phyloP scores from a whole-genome alignment of 2,113 vertebrate genomes.

The Alligator sinensis region DNA sequence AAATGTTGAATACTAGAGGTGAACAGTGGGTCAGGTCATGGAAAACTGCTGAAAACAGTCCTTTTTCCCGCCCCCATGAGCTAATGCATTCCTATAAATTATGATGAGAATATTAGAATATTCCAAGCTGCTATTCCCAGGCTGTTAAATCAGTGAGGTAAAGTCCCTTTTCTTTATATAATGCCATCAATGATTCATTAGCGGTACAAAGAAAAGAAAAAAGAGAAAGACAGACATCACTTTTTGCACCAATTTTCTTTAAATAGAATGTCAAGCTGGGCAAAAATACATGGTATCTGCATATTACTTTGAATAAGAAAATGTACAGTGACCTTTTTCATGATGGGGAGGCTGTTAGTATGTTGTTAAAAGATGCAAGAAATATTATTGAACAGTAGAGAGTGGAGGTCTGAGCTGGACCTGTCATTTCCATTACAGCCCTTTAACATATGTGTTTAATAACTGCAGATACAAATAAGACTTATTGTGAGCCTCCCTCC shows the following conservation, averaged over 20 bases:
- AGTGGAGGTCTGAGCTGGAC: conserved; percentile 9
- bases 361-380: conserved; percentile 12
- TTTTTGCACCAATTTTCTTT: not conserved
- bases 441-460: conserved; percentile 31
- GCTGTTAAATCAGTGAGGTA: conserved; percentile 8
- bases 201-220: not conserved
- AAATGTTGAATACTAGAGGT: conserved; percentile 43
- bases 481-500: not conserved
- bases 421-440: not conserved
- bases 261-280: not conserved
- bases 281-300: not conserved
- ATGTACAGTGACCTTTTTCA: not conserved
- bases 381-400: conserved; percentile 13
- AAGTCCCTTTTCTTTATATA: not conserved
- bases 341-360: not conserved
- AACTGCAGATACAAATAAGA: conserved; percentile 18
- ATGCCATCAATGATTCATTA: not conserved
- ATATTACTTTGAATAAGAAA: not conserved
- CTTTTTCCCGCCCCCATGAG: not conserved
- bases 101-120: not conserved
- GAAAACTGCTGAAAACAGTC: conserved; percentile 42
- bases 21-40: conserved; percentile 17
- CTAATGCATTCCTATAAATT: conserved; percentile 42
- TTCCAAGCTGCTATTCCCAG: conserved; percentile 8
- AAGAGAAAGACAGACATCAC: not conserved